Conservation (phyloP, 2,888 invertebrate species). For the Rotaria magnacalcarata region DNA sequence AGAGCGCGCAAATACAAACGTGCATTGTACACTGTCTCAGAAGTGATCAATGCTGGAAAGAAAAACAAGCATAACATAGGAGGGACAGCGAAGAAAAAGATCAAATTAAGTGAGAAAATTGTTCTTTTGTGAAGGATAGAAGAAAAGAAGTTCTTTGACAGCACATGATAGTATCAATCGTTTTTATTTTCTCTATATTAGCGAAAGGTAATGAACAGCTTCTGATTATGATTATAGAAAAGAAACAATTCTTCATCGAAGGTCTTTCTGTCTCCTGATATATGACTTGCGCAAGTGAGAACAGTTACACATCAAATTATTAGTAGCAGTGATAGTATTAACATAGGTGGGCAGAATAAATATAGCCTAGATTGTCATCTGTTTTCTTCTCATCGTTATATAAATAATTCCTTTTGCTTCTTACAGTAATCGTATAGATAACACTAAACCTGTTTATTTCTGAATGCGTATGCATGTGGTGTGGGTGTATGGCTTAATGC, state of each 20-base stretch:
- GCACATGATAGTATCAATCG: not conserved
- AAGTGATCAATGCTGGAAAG: not conserved
- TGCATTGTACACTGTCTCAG: not conserved
- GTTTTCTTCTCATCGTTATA: not conserved
- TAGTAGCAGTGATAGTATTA: not conserved
- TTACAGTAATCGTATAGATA: not conserved
- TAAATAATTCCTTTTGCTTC: not conserved
- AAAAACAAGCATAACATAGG: not conserved
- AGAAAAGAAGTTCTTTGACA: not conserved
- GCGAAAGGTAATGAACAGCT: not conserved
- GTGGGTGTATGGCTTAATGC: not conserved
- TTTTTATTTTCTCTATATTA: not conserved
- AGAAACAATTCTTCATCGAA: not conserved
- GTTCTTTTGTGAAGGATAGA: not conserved
- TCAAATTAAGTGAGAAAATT: not conserved
- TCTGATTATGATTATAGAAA: not conserved
- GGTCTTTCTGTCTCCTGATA: not conserved
- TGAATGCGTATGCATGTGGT: not conserved
- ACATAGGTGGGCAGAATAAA: not conserved
- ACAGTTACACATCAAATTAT: not conserved
- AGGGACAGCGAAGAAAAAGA: not conserved
- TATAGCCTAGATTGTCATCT: not conserved
- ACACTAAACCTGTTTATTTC: slow-evolving; percentile 3
- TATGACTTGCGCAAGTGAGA: not conserved
- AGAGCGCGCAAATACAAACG: not conserved